Base-by-base conservation (phyloP, 2,797 vertebrate genomes). In the Chaetophractus vellerosus region DNA sequence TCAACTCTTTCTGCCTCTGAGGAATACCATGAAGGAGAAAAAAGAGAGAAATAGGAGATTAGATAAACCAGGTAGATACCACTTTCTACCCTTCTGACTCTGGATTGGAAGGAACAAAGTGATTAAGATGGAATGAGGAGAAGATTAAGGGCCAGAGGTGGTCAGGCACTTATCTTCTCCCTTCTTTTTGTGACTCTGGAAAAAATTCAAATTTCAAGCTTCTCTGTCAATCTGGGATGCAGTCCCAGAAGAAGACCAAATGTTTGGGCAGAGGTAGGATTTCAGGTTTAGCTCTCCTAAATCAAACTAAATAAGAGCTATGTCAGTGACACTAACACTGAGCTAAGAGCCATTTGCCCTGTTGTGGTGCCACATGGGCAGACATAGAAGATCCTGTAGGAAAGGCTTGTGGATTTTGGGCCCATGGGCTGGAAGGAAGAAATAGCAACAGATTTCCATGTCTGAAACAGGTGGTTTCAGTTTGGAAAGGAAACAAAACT, bases 321-420 rank as follows among this genome's bases (percentile, higher is more conserved):
- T 84, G 0, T 28, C 31, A 31, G 12, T 84, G 38, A 64, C 38
- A 14, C 0, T 38, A 50, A 28, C 50, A 41, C 45, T 76, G 28
- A 21, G 2, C 33, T 41, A 64, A 14, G 28, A 63, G 31, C 24
- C 26, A 18, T 21, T 64, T 38, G 33, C 0, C 7, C 16, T 69
- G 12, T 28, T 38, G 0, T 9, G 0, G 10, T 23, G 36, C 26
- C 16, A 23, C 0, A n/a, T 18, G 14, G 21, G 16, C 28, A 61
- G 31, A n/a, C 6, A 1, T 21, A 10, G 19, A 36, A 8, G 31
- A 38, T 5, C 18, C 19, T 28, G 28, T 11, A 48, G 24, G 9
- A 16, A 5, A 71, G 38, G 6, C 9, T 28, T 12, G 31, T 79
- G 26, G 2, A 18, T 18, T 28, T 11, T 33, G 71, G 36, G 6